Conservation (phyloP, 2,113 vertebrate genomes). For the Platysternon megacephalum region DNA sequence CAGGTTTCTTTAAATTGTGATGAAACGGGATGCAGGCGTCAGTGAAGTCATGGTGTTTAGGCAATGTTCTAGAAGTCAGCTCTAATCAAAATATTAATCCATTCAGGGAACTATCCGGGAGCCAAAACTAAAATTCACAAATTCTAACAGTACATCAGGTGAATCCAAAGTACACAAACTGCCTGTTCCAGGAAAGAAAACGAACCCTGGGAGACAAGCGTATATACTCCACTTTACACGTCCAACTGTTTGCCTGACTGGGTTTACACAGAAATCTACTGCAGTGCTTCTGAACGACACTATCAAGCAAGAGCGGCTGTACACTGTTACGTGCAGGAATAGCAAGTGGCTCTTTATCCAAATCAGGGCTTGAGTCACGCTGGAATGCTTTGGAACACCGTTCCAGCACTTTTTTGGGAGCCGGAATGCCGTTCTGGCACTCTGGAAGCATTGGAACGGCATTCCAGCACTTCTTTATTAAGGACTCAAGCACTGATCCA, state of each 20-base stretch:
- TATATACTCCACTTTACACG: neutral
- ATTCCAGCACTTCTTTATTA: neutral
- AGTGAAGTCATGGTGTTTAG: conserved; percentile 1
- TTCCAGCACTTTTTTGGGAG: neutral
- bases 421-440: neutral
- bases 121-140: neutral
- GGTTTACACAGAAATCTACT: neutral
- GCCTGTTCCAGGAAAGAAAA: neutral
- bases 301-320: neutral
- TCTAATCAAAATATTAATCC: conserved; percentile 8
- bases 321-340: neutral
- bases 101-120: neutral
- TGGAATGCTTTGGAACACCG: neutral
- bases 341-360: neutral
- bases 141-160: neutral
- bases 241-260: neutral
- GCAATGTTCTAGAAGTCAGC: neutral
- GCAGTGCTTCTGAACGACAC: neutral
- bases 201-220: neutral
- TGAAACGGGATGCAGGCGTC: conserved; percentile 22
- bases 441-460: neutral
- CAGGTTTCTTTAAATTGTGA: conserved; percentile 2
- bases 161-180: neutral
- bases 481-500: neutral
- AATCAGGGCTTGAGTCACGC: neutral